These are phyloP conservation scores for Planococcus citri DNA, from an alignment of 1,140 invertebrate species.

Conservation along the genomic window DNA sequence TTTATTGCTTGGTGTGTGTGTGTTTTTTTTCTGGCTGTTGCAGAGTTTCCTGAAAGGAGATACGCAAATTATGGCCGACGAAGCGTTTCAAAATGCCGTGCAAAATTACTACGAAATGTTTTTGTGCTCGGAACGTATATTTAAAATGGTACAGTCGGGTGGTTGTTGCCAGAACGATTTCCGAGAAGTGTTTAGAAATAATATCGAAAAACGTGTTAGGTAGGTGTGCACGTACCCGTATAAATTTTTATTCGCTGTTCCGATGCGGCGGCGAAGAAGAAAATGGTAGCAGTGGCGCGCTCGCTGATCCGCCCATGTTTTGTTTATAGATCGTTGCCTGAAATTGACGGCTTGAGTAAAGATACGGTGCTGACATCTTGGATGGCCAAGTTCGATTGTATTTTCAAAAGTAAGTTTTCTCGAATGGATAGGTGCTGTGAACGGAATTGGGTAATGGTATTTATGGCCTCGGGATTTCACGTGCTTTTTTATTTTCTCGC, in stretches of 20 bases:
- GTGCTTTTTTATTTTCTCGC: too few relatives aligned
- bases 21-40: background rate
- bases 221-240: too few relatives aligned
- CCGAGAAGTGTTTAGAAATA: constrained; percentile 94
- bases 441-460: background rate
- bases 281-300: background rate
- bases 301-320: constrained; percentile 24
- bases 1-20: too few relatives aligned
- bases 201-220: constrained; percentile 92
- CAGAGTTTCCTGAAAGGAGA: constrained; percentile 88
- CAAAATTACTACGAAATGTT: constrained; percentile 97
- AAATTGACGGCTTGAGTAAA: constrained; percentile 98
- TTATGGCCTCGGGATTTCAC: background rate
- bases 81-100: constrained; percentile 97
- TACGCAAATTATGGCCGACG: constrained; percentile 95
- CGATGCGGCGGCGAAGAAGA: background rate
- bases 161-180: constrained; percentile 97
- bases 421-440: too few relatives aligned
- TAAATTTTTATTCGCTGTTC: background rate
- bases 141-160: constrained; percentile 90
- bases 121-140: constrained; percentile 87
- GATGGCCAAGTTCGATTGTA: constrained; percentile 99
- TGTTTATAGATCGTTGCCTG: constrained; percentile 69
- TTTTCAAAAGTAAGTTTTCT: constrained; percentile 66
- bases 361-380: constrained; percentile 97